Evolutionary conservation across 2,113 vertebrate genomes (phyloP).

Genomic region (Rhagologus leucostigma): DNA sequence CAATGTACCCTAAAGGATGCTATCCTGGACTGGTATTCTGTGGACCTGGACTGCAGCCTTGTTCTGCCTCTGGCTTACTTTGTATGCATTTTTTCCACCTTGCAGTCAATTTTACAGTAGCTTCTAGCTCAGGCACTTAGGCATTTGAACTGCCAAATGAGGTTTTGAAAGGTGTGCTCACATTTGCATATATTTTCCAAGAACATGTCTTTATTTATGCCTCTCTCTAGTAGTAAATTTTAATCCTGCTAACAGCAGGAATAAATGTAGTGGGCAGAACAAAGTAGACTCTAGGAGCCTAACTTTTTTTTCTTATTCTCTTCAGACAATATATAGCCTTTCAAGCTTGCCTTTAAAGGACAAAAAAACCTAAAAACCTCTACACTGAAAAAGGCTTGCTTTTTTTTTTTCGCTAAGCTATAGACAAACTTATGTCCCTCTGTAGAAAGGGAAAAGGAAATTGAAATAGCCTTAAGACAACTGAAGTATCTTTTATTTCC

Average conservation of each 20-base stretch:
- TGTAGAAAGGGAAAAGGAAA: slow-evolving; percentile 32
- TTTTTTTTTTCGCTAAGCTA: not conserved
- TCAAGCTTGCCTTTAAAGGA: slow-evolving; percentile 35
- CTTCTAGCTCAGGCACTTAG: slow-evolving; percentile 47
- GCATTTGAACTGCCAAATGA: slow-evolving; percentile 51
- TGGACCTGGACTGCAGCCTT: not conserved
- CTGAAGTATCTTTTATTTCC: slow-evolving; percentile 55
- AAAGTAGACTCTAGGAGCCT: slow-evolving; percentile 20
- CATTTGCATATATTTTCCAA: slow-evolving; percentile 63
- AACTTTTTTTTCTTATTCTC: slow-evolving; percentile 37
- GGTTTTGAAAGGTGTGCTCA: slow-evolving; percentile 59
- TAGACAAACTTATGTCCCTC: slow-evolving; percentile 18
- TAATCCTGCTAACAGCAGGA: slow-evolving; percentile 47
- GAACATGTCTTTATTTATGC: slow-evolving; percentile 44
- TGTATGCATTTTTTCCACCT: slow-evolving; percentile 32
- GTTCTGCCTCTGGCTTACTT: slow-evolving; percentile 1
- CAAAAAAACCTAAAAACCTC: slow-evolving; percentile 12
- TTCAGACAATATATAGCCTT: slow-evolving; percentile 29
- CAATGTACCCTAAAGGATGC: not conserved
- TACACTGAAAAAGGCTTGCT: not conserved
- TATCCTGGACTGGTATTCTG: not conserved
- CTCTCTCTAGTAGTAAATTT: slow-evolving; percentile 35
- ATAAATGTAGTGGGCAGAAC: slow-evolving; percentile 49
- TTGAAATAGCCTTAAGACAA: slow-evolving; percentile 62
- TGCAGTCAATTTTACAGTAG: slow-evolving; percentile 43